Percentiles rank a stretch among this genome's conserved stretches.
Conservation (phyloP, 2,888 invertebrate genomes). For the Microctonus hyperodae region DNA sequence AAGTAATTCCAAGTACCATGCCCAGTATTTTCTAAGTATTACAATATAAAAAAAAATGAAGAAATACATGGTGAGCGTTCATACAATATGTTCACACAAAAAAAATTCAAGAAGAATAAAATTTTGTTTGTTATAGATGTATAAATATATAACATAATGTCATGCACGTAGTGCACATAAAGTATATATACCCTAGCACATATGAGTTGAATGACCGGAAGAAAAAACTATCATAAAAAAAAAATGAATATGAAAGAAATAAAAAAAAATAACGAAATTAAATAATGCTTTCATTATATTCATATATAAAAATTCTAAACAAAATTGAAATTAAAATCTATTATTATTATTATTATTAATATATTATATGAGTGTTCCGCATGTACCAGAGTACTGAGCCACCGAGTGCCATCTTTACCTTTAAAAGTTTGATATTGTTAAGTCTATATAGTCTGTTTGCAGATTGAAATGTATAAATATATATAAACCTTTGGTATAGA, state of each 20-base stretch:
- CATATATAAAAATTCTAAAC: neutral
- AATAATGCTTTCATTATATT: neutral
- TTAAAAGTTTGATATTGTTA: conserved; percentile 15
- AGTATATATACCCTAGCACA: conserved; percentile 2
- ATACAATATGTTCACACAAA: neutral
- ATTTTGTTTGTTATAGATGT: conserved; percentile 1
- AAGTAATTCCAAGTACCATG: conserved; percentile 54
- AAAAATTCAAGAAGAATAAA: neutral
- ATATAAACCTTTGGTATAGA: conserved; percentile 49
- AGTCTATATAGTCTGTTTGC: conserved; percentile 38
- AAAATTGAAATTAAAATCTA: neutral
- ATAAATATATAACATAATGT: neutral
- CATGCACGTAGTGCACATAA: neutral
- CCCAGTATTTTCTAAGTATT: conserved; percentile 58
- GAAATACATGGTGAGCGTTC: conserved; percentile 30
- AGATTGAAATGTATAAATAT: conserved; percentile 31
- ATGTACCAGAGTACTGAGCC: conserved; percentile 32
- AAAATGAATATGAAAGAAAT: neutral
- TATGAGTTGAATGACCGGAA: neutral
- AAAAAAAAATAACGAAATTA: neutral
- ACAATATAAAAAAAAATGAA: conserved; percentile 20
- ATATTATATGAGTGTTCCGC: conserved; percentile 27
- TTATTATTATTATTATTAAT: conserved; percentile 1
- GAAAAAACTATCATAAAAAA: neutral
- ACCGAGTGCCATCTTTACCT: conserved; percentile 45